Conservation (phyloP, 1,140 invertebrate genomes). For the Hypothenemus hampei region DNA sequence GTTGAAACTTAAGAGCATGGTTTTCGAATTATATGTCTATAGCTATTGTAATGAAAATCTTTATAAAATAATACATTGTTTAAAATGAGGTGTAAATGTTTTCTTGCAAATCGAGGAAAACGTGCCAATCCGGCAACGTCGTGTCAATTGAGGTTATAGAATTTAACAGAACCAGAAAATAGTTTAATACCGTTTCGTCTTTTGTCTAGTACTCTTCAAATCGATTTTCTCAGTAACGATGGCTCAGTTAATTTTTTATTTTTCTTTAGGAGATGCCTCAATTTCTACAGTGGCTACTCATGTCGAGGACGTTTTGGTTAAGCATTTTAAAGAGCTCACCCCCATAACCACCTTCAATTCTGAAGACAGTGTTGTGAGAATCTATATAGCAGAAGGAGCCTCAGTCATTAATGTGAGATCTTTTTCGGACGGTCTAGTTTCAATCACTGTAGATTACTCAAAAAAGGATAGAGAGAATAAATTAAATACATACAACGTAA, state of each 20-base stretch:
- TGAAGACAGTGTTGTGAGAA: conserved; percentile 60
- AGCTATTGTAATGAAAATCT: conserved; percentile 33
- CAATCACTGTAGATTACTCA: conserved; percentile 77
- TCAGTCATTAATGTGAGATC: conserved; percentile 65
- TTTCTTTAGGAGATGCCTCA: conserved; percentile 66
- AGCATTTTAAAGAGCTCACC: conserved; percentile 64
- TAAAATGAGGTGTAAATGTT: conserved; percentile 1
- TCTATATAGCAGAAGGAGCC: conserved; percentile 63
- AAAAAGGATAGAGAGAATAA: conserved; percentile 66
- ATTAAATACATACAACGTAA: conserved; percentile 69
- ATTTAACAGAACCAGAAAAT: background rate
- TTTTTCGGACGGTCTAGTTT: conserved; percentile 67
- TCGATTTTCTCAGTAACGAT: background rate
- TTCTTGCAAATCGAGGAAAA: background rate
- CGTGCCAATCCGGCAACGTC: background rate
- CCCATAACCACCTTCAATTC: conserved; percentile 50
- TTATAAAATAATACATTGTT: conserved; percentile 28
- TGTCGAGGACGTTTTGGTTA: conserved; percentile 60
- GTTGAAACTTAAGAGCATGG: conserved; percentile 21
- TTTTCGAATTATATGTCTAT: conserved; percentile 28
- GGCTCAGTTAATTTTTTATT: conserved; percentile 54
- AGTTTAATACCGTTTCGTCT: background rate
- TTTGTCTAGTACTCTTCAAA: background rate
- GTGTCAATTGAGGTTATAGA: background rate
- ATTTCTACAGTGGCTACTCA: conserved; percentile 60